Evolutionary conservation across 2,888 invertebrate species (phyloP).

Genomic region (Keiferia lycopersicella): DNA sequence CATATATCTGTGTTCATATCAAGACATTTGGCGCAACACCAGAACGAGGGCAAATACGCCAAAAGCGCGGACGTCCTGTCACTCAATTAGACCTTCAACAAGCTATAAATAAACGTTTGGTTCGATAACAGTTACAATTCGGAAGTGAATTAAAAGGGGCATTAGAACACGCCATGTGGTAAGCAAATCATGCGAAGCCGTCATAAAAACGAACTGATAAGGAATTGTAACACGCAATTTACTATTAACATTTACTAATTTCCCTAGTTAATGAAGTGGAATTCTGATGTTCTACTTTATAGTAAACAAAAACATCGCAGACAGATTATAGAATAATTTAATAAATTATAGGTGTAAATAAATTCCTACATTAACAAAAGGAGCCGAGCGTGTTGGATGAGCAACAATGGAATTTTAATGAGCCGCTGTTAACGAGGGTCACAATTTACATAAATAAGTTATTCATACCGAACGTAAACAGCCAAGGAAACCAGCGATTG

Average conservation of each 20-base stretch:
- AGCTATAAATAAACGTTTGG: not conserved
- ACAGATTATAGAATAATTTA: conserved; percentile 36
- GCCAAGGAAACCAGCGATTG: conserved; percentile 48
- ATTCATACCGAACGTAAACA: conserved; percentile 68
- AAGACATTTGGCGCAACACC: conserved; percentile 55
- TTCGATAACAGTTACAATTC: not conserved
- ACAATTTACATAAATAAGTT: conserved; percentile 74
- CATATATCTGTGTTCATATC: not conserved
- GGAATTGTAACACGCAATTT: not conserved
- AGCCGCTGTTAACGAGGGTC: conserved; percentile 64
- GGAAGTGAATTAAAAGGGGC: not conserved
- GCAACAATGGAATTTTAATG: conserved; percentile 76
- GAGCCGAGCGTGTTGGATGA: conserved; percentile 54
- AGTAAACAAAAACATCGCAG: conserved; percentile 23
- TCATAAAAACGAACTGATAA: conserved; percentile 9
- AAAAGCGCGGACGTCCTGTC: conserved; percentile 45
- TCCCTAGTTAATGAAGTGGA: not conserved
- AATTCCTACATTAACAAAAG: conserved; percentile 59
- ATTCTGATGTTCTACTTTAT: not conserved
- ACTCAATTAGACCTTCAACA: not conserved
- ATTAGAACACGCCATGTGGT: not conserved
- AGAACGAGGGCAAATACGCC: conserved; percentile 58
- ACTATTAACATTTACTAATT: not conserved
- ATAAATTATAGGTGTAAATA: conserved; percentile 42
- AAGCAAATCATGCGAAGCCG: not conserved